Evolutionary conservation across 2,888 invertebrate species (phyloP).

Genomic region (Drepana falcataria): DNA sequence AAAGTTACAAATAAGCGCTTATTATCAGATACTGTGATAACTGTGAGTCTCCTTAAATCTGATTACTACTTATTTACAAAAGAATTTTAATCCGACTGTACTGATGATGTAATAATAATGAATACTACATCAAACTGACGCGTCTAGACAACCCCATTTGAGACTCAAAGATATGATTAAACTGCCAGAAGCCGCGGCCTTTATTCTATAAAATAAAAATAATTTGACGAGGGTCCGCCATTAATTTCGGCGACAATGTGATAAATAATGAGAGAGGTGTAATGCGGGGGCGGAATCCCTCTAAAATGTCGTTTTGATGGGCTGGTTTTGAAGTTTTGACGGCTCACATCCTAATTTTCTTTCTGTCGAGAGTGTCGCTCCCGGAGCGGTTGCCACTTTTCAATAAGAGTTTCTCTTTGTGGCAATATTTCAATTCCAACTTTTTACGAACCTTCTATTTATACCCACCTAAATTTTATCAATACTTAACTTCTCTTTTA

Average conservation of each 20-base stretch:
- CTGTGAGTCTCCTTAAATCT: no score
- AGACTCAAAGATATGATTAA: slow-evolving; percentile 72
- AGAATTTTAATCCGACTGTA: no score
- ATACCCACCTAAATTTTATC: background rate
- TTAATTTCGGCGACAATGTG: slow-evolving; percentile 77
- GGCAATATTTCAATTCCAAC: slow-evolving; percentile 52
- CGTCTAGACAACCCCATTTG: slow-evolving; percentile 17
- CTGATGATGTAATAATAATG: no score
- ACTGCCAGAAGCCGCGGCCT: slow-evolving; percentile 62
- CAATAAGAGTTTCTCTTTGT: slow-evolving; percentile 62
- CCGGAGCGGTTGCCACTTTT: slow-evolving; percentile 57
- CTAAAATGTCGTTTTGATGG: slow-evolving; percentile 55
- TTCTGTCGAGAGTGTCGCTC: slow-evolving; percentile 47
- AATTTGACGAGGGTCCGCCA: slow-evolving; percentile 75
- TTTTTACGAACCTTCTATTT: slow-evolving; percentile 17
- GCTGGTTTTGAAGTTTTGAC: slow-evolving; percentile 76
- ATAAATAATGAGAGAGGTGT: slow-evolving; percentile 78
- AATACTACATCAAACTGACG: background rate
- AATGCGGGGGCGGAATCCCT: slow-evolving; percentile 64
- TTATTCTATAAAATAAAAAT: slow-evolving; percentile 75
- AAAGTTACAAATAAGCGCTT: no score
- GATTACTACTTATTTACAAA: no score
- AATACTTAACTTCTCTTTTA: background rate
- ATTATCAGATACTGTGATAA: no score
- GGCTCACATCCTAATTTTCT: slow-evolving; percentile 74